Evolutionary conservation across 1,140 invertebrate species (phyloP), one percentile per base, ranked within the genome.

Genomic region (Paracyclopina nana): DNA sequence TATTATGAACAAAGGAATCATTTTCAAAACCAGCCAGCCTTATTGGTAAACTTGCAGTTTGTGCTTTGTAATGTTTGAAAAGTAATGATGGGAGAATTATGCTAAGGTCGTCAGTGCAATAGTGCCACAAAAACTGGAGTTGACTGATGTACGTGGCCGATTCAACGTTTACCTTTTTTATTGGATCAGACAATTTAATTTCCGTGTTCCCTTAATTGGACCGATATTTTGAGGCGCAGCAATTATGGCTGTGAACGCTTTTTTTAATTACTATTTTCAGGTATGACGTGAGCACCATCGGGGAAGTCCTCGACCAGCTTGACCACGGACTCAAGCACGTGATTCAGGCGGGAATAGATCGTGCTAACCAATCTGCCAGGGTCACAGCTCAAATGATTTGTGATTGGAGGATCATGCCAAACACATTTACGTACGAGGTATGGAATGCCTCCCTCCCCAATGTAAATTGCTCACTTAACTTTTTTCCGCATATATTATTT

Each of bases 311-410:
- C 18, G 45, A 48, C 14, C 12, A 27, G n/a, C 18, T 48, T 3
- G 45, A 48, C 8, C 45, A 28, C 14, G 45, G 45, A 25, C 45
- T 48, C 22, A 24, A 27, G 6, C 45, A 48, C 27, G 45, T 29
- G 4, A 28, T 48, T 22, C 45, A 48, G 28, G 45, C 45, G 2
- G 45, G 45, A 16, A 48, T 48, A 28, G 45, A 48, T 31, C 16
- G 45, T n/a, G 45, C 27, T 16, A 48, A 48, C 22, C 45, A 28
- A 6, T 26, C 25, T 48, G 45, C 45, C 12, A 12, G 25, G 29
- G 18, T 14, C 22, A 26, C 28, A 14, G 18, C 25, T 16, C 22
- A 48, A 24, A 48, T 29, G 24, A 48, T 48, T 48, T 26, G 20
- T 16, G 45, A 48, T 31, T 48, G 45, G 45, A 27, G 45, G 30